Base-by-base conservation (phyloP, 2,888 invertebrate genomes). In the Ornithoptera alexandrae region DNA sequence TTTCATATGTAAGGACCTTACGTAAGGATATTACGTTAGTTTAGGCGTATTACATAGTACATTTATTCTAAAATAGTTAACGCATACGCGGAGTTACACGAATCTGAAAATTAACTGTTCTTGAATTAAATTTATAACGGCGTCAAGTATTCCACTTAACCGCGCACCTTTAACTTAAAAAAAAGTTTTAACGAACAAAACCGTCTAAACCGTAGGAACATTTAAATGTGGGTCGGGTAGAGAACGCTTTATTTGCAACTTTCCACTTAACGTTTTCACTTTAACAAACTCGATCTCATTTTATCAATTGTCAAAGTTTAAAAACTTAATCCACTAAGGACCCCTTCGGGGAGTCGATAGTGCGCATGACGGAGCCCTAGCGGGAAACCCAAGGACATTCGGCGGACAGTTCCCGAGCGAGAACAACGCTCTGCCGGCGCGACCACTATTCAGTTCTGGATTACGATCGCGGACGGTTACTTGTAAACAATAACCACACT, bases 301-400 rank as follows among this genome's bases (percentile, higher is more conserved):
- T 88, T 86, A 92, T 88, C 88, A 90, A 90, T 91, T 89, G 89
- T 89, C 86, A 86, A 91, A 91, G 88, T 92, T 91, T 90, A 88
- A 90, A 91, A 92, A 90, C 89, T 91, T 89, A 92, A 91, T 91
- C 89, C 89, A 89, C 88, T 90, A 88, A 85, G 89, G 84, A 85
- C 89, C 88, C 88, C 90, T 89, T 84, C 83, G 86, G 84, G 80
- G 80, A 81, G 83, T 81, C 78, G 79, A 79, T 79, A 89, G 78
- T 90, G 91, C 90, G 90, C 91, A 90, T 91, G 91, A 84, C 89
- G 75, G 81, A 81, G 81, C 82, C 86, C 88, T 85, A 88, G 87
- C 87, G 89, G 88, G 88, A 88, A 84, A 86, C 83, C 84, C 88
- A 89, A 90, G 90, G 91, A 86, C 90, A 91, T 84, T 85, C 84